Percentiles rank a stretch among this genome's conserved stretches.
phyloP scores from a whole-genome alignment of 2,888 invertebrate species.

The Hipparchia semele region DNA sequence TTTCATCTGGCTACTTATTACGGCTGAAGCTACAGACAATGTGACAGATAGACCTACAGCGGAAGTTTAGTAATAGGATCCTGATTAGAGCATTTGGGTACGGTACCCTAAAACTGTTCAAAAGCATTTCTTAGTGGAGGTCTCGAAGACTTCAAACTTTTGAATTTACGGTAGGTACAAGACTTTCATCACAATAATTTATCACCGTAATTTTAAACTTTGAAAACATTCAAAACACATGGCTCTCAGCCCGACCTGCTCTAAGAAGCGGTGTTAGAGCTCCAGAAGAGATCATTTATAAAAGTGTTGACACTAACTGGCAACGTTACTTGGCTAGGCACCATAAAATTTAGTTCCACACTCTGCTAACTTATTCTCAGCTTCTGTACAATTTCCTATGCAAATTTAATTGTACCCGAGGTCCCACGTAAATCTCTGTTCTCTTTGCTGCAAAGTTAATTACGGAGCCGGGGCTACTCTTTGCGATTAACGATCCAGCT shows the following conservation, averaged over 20 bases:
- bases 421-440: constrained; percentile 79
- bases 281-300: constrained; percentile 38
- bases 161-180: not conserved
- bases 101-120: too few species aligned
- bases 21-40: too few species aligned
- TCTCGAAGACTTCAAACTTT: not conserved
- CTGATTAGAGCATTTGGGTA: too few species aligned
- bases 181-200: constrained; percentile 10
- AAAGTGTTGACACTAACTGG: constrained; percentile 45
- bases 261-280: constrained; percentile 13
- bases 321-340: constrained; percentile 51
- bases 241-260: constrained; percentile 14
- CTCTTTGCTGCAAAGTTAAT: constrained; percentile 74
- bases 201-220: constrained; percentile 4
- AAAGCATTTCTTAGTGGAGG: not conserved
- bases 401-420: constrained; percentile 82
- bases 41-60: too few species aligned
- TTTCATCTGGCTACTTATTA: too few species aligned
- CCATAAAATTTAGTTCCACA: constrained; percentile 71
- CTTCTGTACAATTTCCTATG: constrained; percentile 81
- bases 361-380: constrained; percentile 75
- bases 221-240: constrained; percentile 20
- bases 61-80: too few species aligned
- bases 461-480: constrained; percentile 69
- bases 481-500: constrained; percentile 72